Evolutionary conservation across 2,113 vertebrate species (phyloP).

Genomic region (Neotoma lepida): DNA sequence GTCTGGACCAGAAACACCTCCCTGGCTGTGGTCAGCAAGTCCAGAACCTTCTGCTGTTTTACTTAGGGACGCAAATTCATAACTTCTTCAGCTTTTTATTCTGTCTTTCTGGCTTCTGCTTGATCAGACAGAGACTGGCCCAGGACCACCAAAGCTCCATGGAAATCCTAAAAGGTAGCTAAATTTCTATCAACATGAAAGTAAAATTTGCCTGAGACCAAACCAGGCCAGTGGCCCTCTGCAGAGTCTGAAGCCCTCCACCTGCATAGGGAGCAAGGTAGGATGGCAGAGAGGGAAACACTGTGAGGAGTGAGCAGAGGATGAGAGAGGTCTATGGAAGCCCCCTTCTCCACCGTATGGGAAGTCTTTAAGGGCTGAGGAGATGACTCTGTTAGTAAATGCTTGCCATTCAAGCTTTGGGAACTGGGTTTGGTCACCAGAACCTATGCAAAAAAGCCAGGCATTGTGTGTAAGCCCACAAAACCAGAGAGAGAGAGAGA

Average conservation of each 20-base stretch:
- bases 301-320: fast-evolving
- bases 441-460: not conserved
- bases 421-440: not conserved
- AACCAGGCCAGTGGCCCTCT: fast-evolving
- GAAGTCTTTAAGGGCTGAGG: not conserved
- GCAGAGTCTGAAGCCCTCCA: not conserved
- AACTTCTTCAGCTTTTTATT: not conserved
- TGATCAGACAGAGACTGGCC: fast-evolving
- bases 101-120: not conserved
- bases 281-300: fast-evolving
- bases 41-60: not conserved
- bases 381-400: not conserved
- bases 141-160: not conserved
- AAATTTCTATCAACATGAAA: fast-evolving
- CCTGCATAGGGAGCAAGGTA: not conserved
- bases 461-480: not conserved
- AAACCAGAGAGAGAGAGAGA: not conserved
- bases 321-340: not conserved
- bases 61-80: not conserved
- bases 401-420: not conserved
- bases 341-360: too few relatives aligned
- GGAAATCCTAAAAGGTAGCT: fast-evolving
- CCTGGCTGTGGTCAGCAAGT: not conserved
- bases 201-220: not conserved
- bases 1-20: not conserved